Percentiles rank a stretch among this genome's conserved stretches.
These are phyloP conservation scores for Eublepharis macularius DNA, from an alignment of 2,113 vertebrate genomes.

Conservation along the genomic window DNA sequence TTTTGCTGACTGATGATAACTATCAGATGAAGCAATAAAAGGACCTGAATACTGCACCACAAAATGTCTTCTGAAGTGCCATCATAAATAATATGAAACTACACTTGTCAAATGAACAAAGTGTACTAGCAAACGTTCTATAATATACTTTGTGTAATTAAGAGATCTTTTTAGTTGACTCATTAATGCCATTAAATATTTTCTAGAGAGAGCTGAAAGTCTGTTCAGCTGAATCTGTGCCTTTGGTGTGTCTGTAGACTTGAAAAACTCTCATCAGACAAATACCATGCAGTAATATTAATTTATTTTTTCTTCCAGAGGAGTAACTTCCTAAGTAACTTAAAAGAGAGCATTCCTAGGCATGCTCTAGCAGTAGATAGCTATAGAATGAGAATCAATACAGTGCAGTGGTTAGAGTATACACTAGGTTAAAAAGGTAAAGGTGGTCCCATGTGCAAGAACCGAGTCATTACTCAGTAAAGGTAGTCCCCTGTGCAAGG, in stretches of 20 bases:
- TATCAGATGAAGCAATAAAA: constrained; percentile 2
- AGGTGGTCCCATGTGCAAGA: too few relatives aligned
- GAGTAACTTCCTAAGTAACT: background rate
- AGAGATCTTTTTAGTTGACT: background rate
- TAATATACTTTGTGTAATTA: background rate
- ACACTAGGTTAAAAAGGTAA: too few relatives aligned
- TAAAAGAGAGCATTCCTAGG: background rate
- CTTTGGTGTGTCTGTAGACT: background rate
- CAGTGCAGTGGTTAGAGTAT: too few relatives aligned
- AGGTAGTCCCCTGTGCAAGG: too few relatives aligned
- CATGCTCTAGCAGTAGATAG: background rate
- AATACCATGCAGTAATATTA: background rate
- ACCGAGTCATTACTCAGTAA: too few relatives aligned
- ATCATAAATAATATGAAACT: constrained; percentile 15
- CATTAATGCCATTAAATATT: constrained; percentile 1
- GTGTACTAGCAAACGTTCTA: background rate
- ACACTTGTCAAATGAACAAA: background rate
- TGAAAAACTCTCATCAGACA: background rate
- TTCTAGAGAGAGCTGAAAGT: background rate
- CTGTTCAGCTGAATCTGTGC: background rate
- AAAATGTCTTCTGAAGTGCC: background rate
- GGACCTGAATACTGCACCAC: background rate
- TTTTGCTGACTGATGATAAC: constrained; percentile 11
- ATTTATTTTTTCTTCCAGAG: background rate
- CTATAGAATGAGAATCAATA: background rate